These are phyloP conservation scores for Desmophyllum pertusum DNA, from an alignment of 92 coral and sea anemone genomes.

Conservation along the genomic window DNA sequence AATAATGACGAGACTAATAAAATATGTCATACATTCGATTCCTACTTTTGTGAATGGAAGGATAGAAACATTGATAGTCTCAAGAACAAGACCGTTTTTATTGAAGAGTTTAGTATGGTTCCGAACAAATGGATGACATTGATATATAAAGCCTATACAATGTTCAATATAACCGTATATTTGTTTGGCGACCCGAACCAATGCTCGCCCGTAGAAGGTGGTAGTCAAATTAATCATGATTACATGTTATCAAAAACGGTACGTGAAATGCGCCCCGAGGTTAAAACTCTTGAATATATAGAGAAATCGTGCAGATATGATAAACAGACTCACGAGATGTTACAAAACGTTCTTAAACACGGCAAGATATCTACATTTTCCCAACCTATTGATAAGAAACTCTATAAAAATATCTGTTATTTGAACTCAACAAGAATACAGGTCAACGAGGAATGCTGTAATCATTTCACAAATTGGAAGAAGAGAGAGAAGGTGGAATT, in stretches of 20 bases:
- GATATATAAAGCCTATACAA: slow-evolving; percentile 25
- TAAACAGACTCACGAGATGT: too few relatives aligned
- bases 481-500: slow-evolving; percentile 9
- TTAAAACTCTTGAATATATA: too few relatives aligned
- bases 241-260: slow-evolving; percentile 30
- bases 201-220: slow-evolving; percentile 41
- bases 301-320: too few relatives aligned
- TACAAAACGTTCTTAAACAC: too few relatives aligned
- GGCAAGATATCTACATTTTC: too few relatives aligned
- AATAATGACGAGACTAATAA: background rate
- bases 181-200: slow-evolving; percentile 54
- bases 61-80: slow-evolving; percentile 6
- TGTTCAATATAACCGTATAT: slow-evolving; percentile 10
- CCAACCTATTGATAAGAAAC: too few relatives aligned
- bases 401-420: too few relatives aligned
- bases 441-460: too few relatives aligned
- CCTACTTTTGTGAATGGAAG: slow-evolving; percentile 42
- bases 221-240: slow-evolving; percentile 28
- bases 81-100: slow-evolving; percentile 22
- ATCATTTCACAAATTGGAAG: slow-evolving; percentile 16
- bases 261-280: slow-evolving; percentile 40
- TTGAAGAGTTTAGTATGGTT: slow-evolving; percentile 45
- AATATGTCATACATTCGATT: slow-evolving; percentile 47
- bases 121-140: slow-evolving; percentile 51
- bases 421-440: too few relatives aligned